Percentiles rank a stretch among this genome's conserved stretches.
phyloP scores from a whole-genome alignment of 2,113 vertebrate species.

The Hyla sarda region DNA sequence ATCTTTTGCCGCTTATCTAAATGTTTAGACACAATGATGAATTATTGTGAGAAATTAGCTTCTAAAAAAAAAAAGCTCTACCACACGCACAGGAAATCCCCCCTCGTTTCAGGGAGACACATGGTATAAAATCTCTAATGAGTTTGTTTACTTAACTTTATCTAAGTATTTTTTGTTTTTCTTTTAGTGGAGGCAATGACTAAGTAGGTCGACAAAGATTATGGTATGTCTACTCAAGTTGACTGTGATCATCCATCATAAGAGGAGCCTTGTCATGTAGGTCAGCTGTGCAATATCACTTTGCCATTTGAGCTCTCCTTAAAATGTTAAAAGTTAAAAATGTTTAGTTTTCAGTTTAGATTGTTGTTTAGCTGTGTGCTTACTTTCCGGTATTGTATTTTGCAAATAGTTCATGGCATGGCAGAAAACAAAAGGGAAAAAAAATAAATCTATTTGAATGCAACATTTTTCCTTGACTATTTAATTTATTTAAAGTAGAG shows the following conservation, averaged over 20 bases:
- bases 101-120: conserved; percentile 27
- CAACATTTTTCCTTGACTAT: conserved; percentile 25
- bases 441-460: conserved; percentile 14
- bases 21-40: conserved; percentile 56
- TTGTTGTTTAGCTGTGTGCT: background rate
- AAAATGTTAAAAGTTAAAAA: conserved; percentile 15
- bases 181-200: conserved; percentile 40
- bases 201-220: conserved; percentile 31
- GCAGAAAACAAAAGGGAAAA: background rate
- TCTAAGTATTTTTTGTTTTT: conserved; percentile 44
- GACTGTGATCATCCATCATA: conserved; percentile 52
- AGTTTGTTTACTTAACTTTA: conserved; percentile 54
- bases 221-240: conserved; percentile 25
- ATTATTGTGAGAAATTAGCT: conserved; percentile 52
- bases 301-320: conserved; percentile 28
- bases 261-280: background rate
- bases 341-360: conserved; percentile 3
- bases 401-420: background rate
- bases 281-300: conserved; percentile 38
- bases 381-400: background rate
- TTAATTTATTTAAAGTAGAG: conserved; percentile 38
- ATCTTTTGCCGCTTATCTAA: conserved; percentile 52
- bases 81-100: conserved; percentile 38
- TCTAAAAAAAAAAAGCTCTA: conserved; percentile 33
- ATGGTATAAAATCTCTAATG: conserved; percentile 35